Evolutionary conservation across 2,888 invertebrate species (phyloP), one percentile per base, ranked within the genome.

Genomic region (Rhyacophila evoluta): DNA sequence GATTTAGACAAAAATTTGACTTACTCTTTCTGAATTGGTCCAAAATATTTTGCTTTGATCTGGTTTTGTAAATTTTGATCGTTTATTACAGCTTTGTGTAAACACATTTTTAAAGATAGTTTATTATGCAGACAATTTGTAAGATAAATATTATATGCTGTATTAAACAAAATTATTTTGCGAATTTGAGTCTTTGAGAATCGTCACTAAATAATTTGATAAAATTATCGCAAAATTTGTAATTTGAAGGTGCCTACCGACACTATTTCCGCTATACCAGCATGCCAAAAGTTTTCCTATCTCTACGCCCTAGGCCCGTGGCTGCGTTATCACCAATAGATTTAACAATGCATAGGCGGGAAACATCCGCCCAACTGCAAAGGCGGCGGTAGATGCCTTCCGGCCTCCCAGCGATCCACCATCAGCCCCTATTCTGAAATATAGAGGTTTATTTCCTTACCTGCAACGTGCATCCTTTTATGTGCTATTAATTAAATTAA

Each of bases 271-370:
- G 55, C 55, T 55, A 55, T 25, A 55, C 55, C 55, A 55, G 55
- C 55, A 55, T 55, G 25, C 55, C 55, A 55, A 55, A 55, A 55
- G 55, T 55, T 55, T 55, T 55, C 15, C 6, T 55, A 55, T 55
- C 55, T 55, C 55, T 55, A 15, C 55, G 55, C 55, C 55, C 55
- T 55, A 55, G 55, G 55, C 55, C 38, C 77, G 75, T 71, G 81
- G 37, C 74, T 76, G 81, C 86, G 86, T 85, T 84, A 84, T 85
- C 89, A 88, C 89, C 89, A 88, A 89, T 89, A 89, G 85, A 33
- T 25, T 38, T 39, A 84, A 86, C 85, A 84, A 86, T 86, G 86
- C 86, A 85, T 86, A 85, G 86, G 85, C 85, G 86, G 87, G 86
- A 86, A 86, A 88, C 86, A 87, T 86, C 85, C 84, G 81, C 84